A percentile compares a stretch with the other conserved stretches of the same genome.
Evolutionary conservation across 1,140 invertebrate genomes (phyloP).

Genomic region (Sarcophaga bullata): DNA sequence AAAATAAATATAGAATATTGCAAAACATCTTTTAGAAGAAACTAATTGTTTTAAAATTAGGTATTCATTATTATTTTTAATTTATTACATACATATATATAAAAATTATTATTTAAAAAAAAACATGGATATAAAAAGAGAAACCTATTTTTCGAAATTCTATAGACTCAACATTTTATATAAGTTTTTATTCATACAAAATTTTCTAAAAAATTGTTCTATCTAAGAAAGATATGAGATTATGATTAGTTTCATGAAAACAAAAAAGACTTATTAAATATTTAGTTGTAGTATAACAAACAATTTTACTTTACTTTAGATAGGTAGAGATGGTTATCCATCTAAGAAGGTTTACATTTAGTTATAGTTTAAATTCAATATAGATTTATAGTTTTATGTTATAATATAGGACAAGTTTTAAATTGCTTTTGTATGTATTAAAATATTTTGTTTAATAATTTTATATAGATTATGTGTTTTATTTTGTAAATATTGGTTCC

Average conservation of each 20-base stretch:
- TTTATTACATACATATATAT: not conserved
- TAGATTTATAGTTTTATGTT: not conserved
- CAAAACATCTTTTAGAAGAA: too few species aligned
- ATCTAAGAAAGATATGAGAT: not conserved
- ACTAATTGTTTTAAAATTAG: too few species aligned
- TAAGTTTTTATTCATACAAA: not conserved
- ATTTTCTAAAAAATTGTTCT: not conserved
- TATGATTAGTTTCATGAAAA: not conserved
- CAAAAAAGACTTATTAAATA: not conserved
- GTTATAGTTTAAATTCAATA: too few species aligned
- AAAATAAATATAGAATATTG: too few species aligned
- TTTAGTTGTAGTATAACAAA: not conserved
- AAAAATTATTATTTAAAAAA: too few species aligned
- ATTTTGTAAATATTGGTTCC: constrained; percentile 21
- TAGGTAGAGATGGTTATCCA: too few species aligned
- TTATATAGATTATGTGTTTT: not conserved
- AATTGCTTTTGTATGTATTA: not conserved
- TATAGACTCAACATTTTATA: not conserved
- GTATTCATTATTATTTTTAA: not conserved
- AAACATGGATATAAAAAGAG: too few species aligned
- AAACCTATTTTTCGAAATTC: too few species aligned
- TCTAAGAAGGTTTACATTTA: too few species aligned
- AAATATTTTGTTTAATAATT: too few species aligned
- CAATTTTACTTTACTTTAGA: not conserved
- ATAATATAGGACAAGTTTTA: not conserved